These are phyloP conservation scores for Apogon hyalosoma DNA, from an alignment of 2,797 vertebrate species.

Conservation along the genomic window DNA sequence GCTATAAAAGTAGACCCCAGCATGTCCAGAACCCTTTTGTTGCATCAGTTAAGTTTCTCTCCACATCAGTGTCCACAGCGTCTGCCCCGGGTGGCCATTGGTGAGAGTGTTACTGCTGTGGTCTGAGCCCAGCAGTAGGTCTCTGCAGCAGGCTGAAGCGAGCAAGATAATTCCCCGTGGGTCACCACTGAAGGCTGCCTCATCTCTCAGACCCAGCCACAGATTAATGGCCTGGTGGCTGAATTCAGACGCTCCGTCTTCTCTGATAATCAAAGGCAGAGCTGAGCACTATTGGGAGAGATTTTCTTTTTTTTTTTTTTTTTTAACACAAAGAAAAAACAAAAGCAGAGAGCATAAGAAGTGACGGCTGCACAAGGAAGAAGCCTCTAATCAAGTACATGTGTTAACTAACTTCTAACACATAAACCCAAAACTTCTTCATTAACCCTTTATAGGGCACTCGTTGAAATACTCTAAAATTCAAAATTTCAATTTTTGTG, in stretches of 20 bases:
- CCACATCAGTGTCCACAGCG: slow-evolving; percentile 31
- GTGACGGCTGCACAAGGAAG: slow-evolving; percentile 10
- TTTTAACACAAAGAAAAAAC: slow-evolving; percentile 24
- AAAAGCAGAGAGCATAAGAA: slow-evolving; percentile 1
- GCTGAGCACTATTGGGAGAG: slow-evolving; percentile 14
- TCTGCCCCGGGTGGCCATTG: slow-evolving; percentile 41
- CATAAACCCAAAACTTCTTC: slow-evolving; percentile 7
- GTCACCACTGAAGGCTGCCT: slow-evolving; percentile 51
- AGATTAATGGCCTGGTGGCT: slow-evolving; percentile 77
- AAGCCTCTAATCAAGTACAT: background rate
- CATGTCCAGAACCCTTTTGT: slow-evolving; percentile 10
- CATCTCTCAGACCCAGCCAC: slow-evolving; percentile 58
- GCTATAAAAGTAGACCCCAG: background rate
- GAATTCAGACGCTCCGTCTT: slow-evolving; percentile 65
- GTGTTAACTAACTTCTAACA: background rate
- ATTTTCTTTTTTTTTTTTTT: slow-evolving; percentile 37
- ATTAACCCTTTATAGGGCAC: background rate
- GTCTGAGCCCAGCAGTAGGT: slow-evolving; percentile 54
- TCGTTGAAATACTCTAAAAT: too few relatives aligned
- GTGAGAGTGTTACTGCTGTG: slow-evolving; percentile 23
- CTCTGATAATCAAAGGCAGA: slow-evolving; percentile 74
- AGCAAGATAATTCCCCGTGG: slow-evolving; percentile 57
- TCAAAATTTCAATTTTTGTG: too few relatives aligned
- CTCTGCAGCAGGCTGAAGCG: slow-evolving; percentile 36
- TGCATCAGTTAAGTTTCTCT: slow-evolving; percentile 38